Conservation (phyloP, 2,888 invertebrate genomes). For the Scaptomyza caliginosa region DNA sequence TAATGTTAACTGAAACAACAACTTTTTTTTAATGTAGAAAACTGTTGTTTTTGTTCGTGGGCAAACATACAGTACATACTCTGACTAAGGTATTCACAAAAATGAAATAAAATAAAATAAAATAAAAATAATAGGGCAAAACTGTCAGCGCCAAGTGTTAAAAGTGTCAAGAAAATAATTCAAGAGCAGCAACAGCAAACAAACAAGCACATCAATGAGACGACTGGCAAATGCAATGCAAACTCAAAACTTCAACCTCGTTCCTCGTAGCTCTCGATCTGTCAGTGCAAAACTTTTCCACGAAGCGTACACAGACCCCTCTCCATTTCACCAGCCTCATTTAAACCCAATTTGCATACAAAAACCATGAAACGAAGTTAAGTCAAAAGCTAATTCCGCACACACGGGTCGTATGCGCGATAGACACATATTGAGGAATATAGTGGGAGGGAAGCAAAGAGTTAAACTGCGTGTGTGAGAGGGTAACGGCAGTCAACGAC, state of each 20-base stretch:
- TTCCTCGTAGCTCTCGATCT: slow-evolving; percentile 46
- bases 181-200: slow-evolving; percentile 40
- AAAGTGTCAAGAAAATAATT: slow-evolving; percentile 72
- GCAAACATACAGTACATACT: slow-evolving; percentile 35
- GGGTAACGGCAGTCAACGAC: not conserved
- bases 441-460: not conserved
- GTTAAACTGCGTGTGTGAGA: not conserved
- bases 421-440: slow-evolving; percentile 9
- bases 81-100: slow-evolving; percentile 46
- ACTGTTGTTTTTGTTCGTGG: too few species aligned
- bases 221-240: slow-evolving; percentile 59
- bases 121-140: slow-evolving; percentile 32
- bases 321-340: not conserved
- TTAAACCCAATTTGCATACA: slow-evolving; percentile 68
- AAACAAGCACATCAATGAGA: slow-evolving; percentile 68
- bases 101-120: not conserved
- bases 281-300: slow-evolving; percentile 48
- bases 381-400: slow-evolving; percentile 45
- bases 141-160: slow-evolving; percentile 65
- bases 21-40: too few species aligned
- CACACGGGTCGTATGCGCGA: slow-evolving; percentile 65
- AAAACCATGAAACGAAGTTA: slow-evolving; percentile 43
- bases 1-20: too few species aligned
- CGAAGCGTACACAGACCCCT: slow-evolving; percentile 13
- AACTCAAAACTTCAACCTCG: slow-evolving; percentile 45